These are phyloP conservation scores for Gymnosoma rotundatum DNA, from an alignment of 2,888 invertebrate species.

Conservation along the genomic window DNA sequence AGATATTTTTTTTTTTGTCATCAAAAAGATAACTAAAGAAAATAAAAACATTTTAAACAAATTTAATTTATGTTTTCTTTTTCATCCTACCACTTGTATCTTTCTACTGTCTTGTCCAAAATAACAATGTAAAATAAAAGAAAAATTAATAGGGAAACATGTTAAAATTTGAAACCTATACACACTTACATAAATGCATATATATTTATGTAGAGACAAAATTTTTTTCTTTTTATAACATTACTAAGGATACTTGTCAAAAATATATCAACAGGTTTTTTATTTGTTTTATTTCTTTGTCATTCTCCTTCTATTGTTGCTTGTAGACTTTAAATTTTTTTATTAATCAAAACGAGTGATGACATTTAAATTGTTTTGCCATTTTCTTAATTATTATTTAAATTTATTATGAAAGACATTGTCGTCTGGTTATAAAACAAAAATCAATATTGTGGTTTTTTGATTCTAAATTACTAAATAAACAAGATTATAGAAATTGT, in stretches of 20 bases:
- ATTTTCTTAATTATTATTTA: too few species aligned
- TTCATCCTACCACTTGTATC: not conserved
- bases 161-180: not conserved
- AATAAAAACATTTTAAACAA: not conserved
- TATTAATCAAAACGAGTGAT: constrained; percentile 13
- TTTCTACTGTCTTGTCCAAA: not conserved
- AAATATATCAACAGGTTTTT: constrained; percentile 31
- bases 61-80: not conserved
- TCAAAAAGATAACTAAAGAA: not conserved
- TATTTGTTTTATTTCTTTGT: too few species aligned
- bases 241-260: not conserved
- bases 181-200: not conserved
- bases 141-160: constrained; percentile 9
- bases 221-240: constrained; percentile 11
- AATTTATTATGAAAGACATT: too few species aligned
- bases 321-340: constrained; percentile 23
- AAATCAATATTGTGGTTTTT: too few species aligned
- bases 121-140: not conserved
- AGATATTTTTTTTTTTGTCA: too few species aligned
- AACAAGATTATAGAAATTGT: too few species aligned
- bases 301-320: not conserved
- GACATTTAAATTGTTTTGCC: not conserved
- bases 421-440: too few species aligned
- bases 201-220: not conserved
- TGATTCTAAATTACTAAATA: too few species aligned